phyloP scores from a whole-genome alignment of 2,888 invertebrate species.

The Leptinotarsa haldemani region DNA sequence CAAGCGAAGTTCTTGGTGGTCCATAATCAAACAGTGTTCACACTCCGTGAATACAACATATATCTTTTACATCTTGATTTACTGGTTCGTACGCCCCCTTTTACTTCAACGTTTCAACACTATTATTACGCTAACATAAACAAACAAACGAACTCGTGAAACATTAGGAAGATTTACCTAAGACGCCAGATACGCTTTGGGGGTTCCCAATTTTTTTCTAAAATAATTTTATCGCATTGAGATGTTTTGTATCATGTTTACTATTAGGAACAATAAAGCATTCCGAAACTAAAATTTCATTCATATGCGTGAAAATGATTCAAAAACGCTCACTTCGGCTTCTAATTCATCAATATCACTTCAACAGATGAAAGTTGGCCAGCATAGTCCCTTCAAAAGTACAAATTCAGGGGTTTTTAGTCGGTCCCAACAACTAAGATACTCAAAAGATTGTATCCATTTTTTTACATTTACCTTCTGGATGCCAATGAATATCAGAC shows the following conservation, averaged over 20 bases:
- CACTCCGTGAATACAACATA: conserved; percentile 34
- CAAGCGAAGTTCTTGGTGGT: conserved; percentile 41
- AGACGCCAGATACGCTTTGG: conserved; percentile 7
- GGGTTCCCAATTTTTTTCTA: not conserved
- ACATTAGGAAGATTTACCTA: conserved; percentile 10
- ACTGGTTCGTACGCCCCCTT: conserved; percentile 37
- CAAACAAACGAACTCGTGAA: conserved; percentile 16
- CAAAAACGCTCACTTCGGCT: too few relatives aligned
- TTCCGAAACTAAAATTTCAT: too few relatives aligned
- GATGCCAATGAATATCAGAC: too few relatives aligned
- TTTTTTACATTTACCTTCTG: too few relatives aligned
- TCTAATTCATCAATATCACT: too few relatives aligned
- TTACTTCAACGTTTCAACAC: conserved; percentile 30
- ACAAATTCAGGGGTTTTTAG: too few relatives aligned
- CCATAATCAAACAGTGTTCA: conserved; percentile 42
- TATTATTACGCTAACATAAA: conserved; percentile 35
- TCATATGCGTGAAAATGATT: too few relatives aligned
- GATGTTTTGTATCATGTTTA: not conserved
- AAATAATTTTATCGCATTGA: not conserved
- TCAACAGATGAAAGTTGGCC: too few relatives aligned
- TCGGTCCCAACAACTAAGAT: too few relatives aligned
- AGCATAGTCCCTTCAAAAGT: too few relatives aligned
- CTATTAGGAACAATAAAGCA: too few relatives aligned
- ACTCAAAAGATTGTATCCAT: too few relatives aligned
- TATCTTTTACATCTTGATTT: conserved; percentile 45